Percentiles rank a stretch among this genome's conserved stretches.
Conservation (phyloP, 1,140 invertebrate species). For the Telenomus remus region DNA sequence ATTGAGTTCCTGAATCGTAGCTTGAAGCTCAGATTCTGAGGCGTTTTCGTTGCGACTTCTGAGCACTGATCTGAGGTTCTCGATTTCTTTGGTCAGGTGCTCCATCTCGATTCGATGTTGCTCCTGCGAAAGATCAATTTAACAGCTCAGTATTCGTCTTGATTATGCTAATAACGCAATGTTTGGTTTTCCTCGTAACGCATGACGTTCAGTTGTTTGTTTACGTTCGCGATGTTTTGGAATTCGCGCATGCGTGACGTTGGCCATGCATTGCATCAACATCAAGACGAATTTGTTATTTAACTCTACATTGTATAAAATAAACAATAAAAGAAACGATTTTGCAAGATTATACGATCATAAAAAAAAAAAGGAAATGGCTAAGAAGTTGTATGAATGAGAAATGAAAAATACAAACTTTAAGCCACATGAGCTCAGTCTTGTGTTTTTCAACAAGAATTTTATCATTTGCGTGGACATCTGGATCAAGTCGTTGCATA, state of each 20-base stretch:
- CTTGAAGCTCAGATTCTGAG: slow-evolving; percentile 91
- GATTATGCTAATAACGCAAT: too few relatives aligned
- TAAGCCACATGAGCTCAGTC: slow-evolving; percentile 64
- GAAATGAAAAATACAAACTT: slow-evolving; percentile 57
- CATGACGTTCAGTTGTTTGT: too few relatives aligned
- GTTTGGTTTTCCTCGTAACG: too few relatives aligned
- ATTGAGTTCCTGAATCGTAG: slow-evolving; percentile 92
- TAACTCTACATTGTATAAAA: too few relatives aligned
- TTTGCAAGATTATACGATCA: too few relatives aligned
- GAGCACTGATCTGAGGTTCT: slow-evolving; percentile 81
- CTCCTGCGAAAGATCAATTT: slow-evolving; percentile 71
- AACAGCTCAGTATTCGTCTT: neutral
- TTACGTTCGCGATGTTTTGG: too few relatives aligned
- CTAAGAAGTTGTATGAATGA: too few relatives aligned
- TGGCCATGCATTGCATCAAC: too few relatives aligned
- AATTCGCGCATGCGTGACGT: too few relatives aligned
- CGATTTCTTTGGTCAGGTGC: slow-evolving; percentile 84
- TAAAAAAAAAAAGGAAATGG: too few relatives aligned
- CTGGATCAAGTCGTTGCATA: slow-evolving; percentile 70
- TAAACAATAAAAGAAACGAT: too few relatives aligned
- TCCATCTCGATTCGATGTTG: slow-evolving; percentile 80
- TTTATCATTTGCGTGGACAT: slow-evolving; percentile 39
- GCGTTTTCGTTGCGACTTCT: slow-evolving; percentile 81
- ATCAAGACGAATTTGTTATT: too few relatives aligned
- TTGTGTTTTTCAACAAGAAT: slow-evolving; percentile 62